phyloP scores from a whole-genome alignment of 1,140 invertebrate species.

The Epicauta chinensis region DNA sequence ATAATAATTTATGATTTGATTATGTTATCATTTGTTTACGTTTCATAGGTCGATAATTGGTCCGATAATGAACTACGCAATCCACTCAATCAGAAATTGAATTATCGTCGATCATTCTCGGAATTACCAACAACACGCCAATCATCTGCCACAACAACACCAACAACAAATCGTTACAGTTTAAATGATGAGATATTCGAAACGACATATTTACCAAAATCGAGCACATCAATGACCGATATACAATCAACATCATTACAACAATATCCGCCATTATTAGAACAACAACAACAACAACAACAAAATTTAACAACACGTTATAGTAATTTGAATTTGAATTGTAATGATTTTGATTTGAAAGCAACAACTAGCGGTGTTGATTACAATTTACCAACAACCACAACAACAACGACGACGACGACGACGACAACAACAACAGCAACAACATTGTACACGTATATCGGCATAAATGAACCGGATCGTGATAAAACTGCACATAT shows the following conservation, averaged over 20 bases:
- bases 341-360: constrained; percentile 34
- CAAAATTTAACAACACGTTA: constrained; percentile 19
- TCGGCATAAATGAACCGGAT: constrained; percentile 51
- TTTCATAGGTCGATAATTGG: constrained; percentile 43
- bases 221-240: constrained; percentile 41
- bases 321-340: constrained; percentile 27
- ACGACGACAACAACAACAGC: constrained; percentile 8
- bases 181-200: constrained; percentile 41
- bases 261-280: not conserved
- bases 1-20: too few species aligned
- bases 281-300: too few species aligned
- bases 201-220: constrained; percentile 33
- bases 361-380: not conserved
- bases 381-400: constrained; percentile 6
- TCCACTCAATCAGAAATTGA: constrained; percentile 49
- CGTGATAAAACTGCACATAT: constrained; percentile 28
- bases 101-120: constrained; percentile 59
- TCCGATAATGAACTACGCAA: constrained; percentile 45
- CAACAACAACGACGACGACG: constrained; percentile 1
- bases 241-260: constrained; percentile 30
- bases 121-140: constrained; percentile 46
- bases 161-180: constrained; percentile 47
- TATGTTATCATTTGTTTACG: too few species aligned
- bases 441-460: constrained; percentile 50
- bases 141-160: constrained; percentile 36